A percentile compares a stretch with the other conserved stretches of the same genome.
phyloP scores from a whole-genome alignment of 2,113 vertebrate genomes.

The Puntigrus tetrazona region DNA sequence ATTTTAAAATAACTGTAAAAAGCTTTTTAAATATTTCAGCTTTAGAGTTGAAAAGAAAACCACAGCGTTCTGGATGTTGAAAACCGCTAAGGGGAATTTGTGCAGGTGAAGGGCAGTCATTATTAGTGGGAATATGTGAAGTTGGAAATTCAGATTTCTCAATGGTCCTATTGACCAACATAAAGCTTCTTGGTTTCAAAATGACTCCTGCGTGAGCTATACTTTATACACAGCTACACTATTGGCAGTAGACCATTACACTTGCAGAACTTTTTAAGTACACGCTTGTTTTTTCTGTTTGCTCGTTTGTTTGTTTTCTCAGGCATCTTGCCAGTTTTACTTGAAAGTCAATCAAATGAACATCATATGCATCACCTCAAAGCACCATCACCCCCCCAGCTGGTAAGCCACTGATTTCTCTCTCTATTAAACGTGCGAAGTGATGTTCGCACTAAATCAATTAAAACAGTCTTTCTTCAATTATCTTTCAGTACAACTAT shows the following conservation, averaged over 20 bases:
- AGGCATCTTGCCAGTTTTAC: slow-evolving; percentile 52
- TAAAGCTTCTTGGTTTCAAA: not conserved
- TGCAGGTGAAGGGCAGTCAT: not conserved
- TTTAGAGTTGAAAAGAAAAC: not conserved
- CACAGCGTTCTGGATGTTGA: no score
- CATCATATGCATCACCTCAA: slow-evolving; percentile 21
- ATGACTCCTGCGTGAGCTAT: not conserved
- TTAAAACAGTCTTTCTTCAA: not conserved
- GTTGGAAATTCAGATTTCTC: not conserved
- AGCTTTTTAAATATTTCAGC: not conserved
- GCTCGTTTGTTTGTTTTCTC: not conserved
- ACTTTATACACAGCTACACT: not conserved
- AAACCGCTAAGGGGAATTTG: not conserved
- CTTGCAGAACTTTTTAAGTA: not conserved
- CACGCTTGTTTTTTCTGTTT: not conserved
- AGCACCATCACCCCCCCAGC: slow-evolving; percentile 19
- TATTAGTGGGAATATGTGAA: not conserved
- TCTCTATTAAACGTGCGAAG: not conserved
- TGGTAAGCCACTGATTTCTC: slow-evolving; percentile 32
- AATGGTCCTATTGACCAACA: not conserved
- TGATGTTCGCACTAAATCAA: not conserved
- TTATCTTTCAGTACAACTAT: slow-evolving; percentile 44
- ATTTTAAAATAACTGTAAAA: no score
- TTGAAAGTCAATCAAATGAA: slow-evolving; percentile 38
- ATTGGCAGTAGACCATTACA: not conserved